A percentile compares a stretch with the other conserved stretches of the same genome.
Conservation (phyloP, 2,113 vertebrate species). For the Fukomys damarensis region DNA sequence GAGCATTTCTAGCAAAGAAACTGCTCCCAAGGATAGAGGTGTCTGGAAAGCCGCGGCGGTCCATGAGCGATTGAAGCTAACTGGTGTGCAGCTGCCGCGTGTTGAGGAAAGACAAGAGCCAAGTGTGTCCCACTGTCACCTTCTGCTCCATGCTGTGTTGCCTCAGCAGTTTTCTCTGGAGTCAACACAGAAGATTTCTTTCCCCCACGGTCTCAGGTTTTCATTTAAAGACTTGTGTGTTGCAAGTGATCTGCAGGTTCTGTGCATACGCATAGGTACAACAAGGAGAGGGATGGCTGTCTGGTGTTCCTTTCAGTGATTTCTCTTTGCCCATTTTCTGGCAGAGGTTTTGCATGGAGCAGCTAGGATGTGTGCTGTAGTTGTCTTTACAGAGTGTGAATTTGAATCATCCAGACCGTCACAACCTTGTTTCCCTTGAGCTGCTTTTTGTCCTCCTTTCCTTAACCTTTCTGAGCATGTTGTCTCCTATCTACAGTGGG, state of each 20-base stretch:
- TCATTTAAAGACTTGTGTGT: background rate
- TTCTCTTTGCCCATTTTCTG: background rate
- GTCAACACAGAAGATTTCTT: background rate
- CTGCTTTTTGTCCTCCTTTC: background rate
- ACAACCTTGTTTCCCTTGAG: too few relatives aligned
- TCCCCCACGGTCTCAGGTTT: background rate
- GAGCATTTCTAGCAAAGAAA: background rate
- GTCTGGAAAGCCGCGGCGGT: background rate
- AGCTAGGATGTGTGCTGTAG: background rate
- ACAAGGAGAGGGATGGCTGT: background rate
- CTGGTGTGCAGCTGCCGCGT: background rate
- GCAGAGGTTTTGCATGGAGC: accelerated
- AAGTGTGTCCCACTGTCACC: too few relatives aligned
- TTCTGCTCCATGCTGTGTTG: accelerated
- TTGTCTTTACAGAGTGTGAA: background rate
- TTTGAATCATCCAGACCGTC: background rate
- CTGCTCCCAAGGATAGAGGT: background rate
- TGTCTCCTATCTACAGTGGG: background rate
- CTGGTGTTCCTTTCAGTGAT: background rate
- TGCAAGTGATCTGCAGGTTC: accelerated
- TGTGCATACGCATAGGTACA: accelerated
- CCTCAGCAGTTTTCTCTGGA: background rate
- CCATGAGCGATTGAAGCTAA: accelerated
- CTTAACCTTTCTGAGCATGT: background rate
- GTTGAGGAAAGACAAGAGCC: background rate